phyloP scores from a whole-genome alignment of 2,797 vertebrate species.

The Trematomus bernacchii region DNA sequence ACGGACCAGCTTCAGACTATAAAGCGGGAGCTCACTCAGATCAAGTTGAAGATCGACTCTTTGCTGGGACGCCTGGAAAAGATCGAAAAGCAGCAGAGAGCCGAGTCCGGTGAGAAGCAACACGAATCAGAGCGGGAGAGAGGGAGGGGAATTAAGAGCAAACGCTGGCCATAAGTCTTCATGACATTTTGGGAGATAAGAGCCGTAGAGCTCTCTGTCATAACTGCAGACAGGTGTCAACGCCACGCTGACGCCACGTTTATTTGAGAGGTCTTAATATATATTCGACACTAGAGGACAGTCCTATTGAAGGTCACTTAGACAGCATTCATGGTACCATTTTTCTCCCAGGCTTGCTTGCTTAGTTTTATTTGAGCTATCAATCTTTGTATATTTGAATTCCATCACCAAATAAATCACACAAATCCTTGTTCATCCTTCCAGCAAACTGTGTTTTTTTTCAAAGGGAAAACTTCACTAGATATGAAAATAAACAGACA shows the following conservation, averaged over 20 bases:
- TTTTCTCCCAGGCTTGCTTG: not conserved
- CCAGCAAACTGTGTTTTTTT: too few species aligned
- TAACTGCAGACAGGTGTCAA: constrained; percentile 64
- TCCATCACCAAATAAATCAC: not conserved
- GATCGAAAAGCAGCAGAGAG: constrained; percentile 98
- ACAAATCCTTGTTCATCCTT: not conserved
- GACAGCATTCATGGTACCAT: constrained; percentile 1
- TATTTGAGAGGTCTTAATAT: constrained; percentile 64
- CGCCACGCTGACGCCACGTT: constrained; percentile 48
- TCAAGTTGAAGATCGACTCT: constrained; percentile 99
- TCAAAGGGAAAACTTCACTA: too few species aligned
- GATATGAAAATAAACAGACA: too few species aligned
- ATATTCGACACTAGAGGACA: constrained; percentile 34
- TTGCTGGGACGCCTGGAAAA: constrained; percentile 98
- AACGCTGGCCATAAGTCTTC: constrained; percentile 71
- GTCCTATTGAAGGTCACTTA: constrained; percentile 49
- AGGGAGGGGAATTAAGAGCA: constrained; percentile 70
- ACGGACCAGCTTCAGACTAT: constrained; percentile 98
- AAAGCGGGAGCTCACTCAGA: constrained; percentile 98
- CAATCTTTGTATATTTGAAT: not conserved
- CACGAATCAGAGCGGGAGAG: not conserved
- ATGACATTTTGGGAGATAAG: constrained; percentile 77
- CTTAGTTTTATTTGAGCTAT: constrained; percentile 7
- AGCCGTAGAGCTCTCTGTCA: constrained; percentile 69
- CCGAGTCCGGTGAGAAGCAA: constrained; percentile 89